These are phyloP conservation scores for Jaculus jaculus DNA, from an alignment of 2,113 vertebrate species.

Conservation along the genomic window DNA sequence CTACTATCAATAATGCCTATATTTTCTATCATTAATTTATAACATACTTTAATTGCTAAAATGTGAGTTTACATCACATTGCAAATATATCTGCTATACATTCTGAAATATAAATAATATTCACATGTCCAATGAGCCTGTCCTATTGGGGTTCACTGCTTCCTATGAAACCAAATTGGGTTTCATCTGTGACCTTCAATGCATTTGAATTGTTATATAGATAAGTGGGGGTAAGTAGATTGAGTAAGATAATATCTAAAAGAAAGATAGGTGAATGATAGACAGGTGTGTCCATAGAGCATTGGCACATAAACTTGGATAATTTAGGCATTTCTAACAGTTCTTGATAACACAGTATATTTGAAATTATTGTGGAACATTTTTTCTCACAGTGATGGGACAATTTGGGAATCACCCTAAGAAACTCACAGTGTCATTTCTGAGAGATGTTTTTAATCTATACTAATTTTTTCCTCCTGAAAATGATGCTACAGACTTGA, in stretches of 20 bases:
- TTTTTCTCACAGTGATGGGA: background rate
- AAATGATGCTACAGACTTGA: background rate
- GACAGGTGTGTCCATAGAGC: background rate
- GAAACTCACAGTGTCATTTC: background rate
- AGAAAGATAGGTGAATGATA: background rate
- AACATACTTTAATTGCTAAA: background rate
- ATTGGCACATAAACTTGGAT: background rate
- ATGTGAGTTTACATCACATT: background rate
- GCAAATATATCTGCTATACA: background rate
- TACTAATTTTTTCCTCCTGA: background rate
- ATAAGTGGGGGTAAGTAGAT: background rate
- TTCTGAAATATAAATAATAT: background rate
- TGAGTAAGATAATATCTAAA: background rate
- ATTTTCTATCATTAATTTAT: background rate
- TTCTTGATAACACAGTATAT: background rate
- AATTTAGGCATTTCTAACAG: background rate
- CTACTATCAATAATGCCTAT: background rate
- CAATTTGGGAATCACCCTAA: background rate
- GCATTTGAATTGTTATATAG: background rate
- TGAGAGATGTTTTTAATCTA: background rate
- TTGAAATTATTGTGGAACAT: background rate
- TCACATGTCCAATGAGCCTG: background rate
- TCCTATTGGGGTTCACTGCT: background rate
- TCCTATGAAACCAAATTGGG: background rate
- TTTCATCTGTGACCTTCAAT: background rate